Percentiles rank a stretch among this genome's conserved stretches.
Evolutionary conservation across 2,113 vertebrate species (phyloP).

Genomic region (Gracilinanus agilis): DNA sequence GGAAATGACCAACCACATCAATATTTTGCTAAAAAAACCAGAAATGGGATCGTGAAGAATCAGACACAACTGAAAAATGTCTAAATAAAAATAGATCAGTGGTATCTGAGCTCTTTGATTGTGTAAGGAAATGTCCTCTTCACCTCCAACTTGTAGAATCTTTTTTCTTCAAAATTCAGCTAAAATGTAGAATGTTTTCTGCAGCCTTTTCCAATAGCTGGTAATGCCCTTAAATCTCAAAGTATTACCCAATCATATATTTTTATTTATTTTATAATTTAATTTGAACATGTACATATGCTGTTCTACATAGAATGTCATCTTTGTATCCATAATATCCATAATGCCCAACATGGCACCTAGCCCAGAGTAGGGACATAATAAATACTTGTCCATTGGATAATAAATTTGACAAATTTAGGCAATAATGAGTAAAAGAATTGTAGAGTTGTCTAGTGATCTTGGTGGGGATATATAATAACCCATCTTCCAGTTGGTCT

Average conservation of each 20-base stretch:
- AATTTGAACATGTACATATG: background rate
- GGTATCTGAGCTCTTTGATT: background rate
- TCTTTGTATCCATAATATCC: too few relatives aligned
- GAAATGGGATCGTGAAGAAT: too few relatives aligned
- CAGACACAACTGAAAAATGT: too few relatives aligned
- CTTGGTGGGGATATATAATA: background rate
- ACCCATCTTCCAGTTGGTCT: background rate
- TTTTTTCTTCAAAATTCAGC: background rate
- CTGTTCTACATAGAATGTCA: background rate
- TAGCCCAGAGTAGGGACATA: background rate
- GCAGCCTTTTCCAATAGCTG: background rate
- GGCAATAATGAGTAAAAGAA: background rate
- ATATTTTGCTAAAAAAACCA: too few relatives aligned
- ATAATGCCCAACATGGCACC: background rate
- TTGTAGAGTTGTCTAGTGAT: background rate
- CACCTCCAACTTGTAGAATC: background rate
- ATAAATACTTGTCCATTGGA: background rate
- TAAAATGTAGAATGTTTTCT: background rate
- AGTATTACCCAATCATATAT: background rate
- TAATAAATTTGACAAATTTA: background rate
- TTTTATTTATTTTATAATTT: background rate
- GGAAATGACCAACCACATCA: too few relatives aligned
- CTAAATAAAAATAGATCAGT: background rate
- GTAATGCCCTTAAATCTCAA: background rate
- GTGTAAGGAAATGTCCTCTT: background rate